Percentiles rank a stretch among this genome's conserved stretches.
Conservation (phyloP, 2,113 vertebrate genomes). For the Spilogale gracilis region DNA sequence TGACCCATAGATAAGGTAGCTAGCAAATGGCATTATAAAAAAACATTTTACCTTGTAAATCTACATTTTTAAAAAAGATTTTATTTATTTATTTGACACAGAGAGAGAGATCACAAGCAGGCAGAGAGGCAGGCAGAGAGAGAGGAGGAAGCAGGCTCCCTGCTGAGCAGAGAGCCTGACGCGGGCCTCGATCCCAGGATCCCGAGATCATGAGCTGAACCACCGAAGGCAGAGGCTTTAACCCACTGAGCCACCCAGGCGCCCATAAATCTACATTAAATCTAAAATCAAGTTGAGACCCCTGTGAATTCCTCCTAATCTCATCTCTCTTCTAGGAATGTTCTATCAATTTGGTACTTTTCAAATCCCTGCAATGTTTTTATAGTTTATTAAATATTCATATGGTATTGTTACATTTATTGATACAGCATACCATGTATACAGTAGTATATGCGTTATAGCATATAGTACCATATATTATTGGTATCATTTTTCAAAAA, state of each 20-base stretch:
- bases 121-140: no score
- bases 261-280: background rate
- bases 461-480: background rate
- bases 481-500: background rate
- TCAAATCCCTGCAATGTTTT: background rate
- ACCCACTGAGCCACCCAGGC: no score
- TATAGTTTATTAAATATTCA: background rate
- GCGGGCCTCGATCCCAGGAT: no score
- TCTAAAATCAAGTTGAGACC: background rate
- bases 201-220: no score
- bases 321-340: background rate
- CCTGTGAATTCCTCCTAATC: background rate
- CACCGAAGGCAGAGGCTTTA: no score
- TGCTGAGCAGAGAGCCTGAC: no score
- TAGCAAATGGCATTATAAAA: background rate
- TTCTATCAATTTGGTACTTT: background rate
- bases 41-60: conserved; percentile 39
- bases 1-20: background rate
- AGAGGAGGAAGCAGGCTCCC: no score
- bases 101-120: no score
- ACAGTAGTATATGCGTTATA: background rate
- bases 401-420: background rate
- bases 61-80: background rate
- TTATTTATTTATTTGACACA: no score
- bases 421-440: background rate